Evolutionary conservation across 2,113 vertebrate species (phyloP).

Genomic region (Prochilodus magdalenae): DNA sequence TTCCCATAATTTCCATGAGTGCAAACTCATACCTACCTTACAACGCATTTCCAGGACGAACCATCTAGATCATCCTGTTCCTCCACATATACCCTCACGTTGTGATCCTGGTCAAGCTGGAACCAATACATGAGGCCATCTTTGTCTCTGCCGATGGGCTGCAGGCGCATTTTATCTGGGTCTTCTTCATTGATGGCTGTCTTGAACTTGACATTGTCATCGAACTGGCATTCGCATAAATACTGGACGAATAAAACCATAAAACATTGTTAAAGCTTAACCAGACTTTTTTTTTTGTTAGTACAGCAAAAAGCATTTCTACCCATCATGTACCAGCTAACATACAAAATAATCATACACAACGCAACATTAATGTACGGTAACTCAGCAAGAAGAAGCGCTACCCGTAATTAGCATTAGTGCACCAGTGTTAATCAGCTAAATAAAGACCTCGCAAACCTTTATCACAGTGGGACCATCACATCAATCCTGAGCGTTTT

Average conservation of each 20-base stretch:
- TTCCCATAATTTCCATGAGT: not conserved
- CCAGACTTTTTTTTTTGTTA: not conserved
- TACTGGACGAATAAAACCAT: constrained; percentile 75
- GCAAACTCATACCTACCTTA: constrained; percentile 77
- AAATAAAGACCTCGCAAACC: too few species aligned
- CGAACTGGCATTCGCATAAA: constrained; percentile 97
- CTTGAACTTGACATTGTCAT: constrained; percentile 98
- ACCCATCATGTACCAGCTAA: too few species aligned
- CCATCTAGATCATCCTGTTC: constrained; percentile 96
- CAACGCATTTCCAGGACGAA: constrained; percentile 94
- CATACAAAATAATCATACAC: too few species aligned
- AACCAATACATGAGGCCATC: constrained; percentile 98
- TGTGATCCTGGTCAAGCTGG: constrained; percentile 94
- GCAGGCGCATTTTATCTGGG: constrained; percentile 93
- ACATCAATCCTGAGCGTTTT: too few species aligned
- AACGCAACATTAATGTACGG: too few species aligned
- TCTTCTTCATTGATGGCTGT: constrained; percentile 97
- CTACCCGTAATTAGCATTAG: too few species aligned
- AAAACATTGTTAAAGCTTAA: not conserved
- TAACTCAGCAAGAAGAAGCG: too few species aligned
- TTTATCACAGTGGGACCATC: too few species aligned
- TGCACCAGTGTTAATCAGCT: too few species aligned
- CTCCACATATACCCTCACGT: constrained; percentile 94
- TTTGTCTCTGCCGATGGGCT: constrained; percentile 94
- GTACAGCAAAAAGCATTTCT: not conserved